Evolutionary conservation across 2,113 vertebrate genomes (phyloP), one percentile per base, ranked within the genome.

Genomic region (Anseranas semipalmata): DNA sequence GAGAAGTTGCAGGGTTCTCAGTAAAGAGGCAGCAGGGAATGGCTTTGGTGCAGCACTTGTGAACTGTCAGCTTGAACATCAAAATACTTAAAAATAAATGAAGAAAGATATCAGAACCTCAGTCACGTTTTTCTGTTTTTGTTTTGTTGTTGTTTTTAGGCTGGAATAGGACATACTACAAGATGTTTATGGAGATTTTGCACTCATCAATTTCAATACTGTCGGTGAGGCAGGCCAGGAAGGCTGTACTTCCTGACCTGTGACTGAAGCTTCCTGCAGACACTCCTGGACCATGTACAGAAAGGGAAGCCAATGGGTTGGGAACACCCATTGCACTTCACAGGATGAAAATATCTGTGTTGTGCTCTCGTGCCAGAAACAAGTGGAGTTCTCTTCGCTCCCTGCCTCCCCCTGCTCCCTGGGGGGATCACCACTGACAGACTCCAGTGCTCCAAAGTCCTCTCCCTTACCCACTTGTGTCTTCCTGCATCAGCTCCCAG

Each of bases 221-320:
- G 20, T n/a, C 39, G 85, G 53, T 3, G 2, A 90, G 22, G 27
- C 48, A 82, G 59, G 33, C 78, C 85, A 94, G 85, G 90, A 93
- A 94, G 50, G 58, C 59, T 70, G n/a, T 53, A 70, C 45, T 90
- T 92, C 90, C 72, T 53, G 43, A 82, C 18, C 53, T 76, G 7
- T 25, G 48, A 94, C 2, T 77, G 67, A 80, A 90, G 21, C 59
- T 93, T 97, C 85, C 79, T 88, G 85, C 50, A 80, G 75, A 79
- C 48, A n/a, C 19, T 70, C 48, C 45, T 80, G 85, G 45, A 77
- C 30, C 28, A 66, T 0, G 0, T 11, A 88, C 53, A 86, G 55
- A 90, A 91, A 90, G 35, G 35, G 59, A 67, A 80, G 88, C 19
- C 85, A 85, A 83, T 58, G 77, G 63, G 53, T 3, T 86, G 67